These are phyloP conservation scores for Tetheella fluctuosa DNA, from an alignment of 2,888 invertebrate species.

Conservation along the genomic window DNA sequence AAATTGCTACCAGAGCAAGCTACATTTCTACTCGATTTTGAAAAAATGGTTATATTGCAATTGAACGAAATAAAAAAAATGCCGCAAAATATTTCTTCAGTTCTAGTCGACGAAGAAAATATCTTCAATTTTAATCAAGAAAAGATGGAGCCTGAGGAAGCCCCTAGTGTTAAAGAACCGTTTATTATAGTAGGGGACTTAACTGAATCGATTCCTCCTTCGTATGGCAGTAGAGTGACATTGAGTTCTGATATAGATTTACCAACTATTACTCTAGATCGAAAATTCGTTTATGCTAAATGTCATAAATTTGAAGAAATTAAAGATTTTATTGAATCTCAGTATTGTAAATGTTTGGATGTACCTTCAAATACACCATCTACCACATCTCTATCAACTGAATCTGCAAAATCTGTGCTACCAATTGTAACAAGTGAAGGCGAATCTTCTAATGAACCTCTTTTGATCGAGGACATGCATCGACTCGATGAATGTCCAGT, in stretches of 20 bases:
- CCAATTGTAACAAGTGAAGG: slow-evolving; percentile 26
- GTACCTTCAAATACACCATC: slow-evolving; percentile 18
- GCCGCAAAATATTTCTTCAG: slow-evolving; percentile 44
- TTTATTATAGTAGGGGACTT: slow-evolving; percentile 65
- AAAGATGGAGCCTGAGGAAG: slow-evolving; percentile 26
- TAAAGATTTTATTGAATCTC: slow-evolving; percentile 58
- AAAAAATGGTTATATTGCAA: slow-evolving; percentile 74
- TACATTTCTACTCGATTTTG: slow-evolving; percentile 70
- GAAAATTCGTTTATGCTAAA: slow-evolving; percentile 71
- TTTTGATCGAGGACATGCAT: slow-evolving; percentile 55
- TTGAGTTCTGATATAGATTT: slow-evolving; percentile 64
- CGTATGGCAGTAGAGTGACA: slow-evolving; percentile 68
- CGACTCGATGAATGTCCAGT: slow-evolving; percentile 55
- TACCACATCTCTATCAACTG: slow-evolving; percentile 17
- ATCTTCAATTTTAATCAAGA: slow-evolving; percentile 60
- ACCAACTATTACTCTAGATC: slow-evolving; percentile 59
- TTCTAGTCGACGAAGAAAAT: slow-evolving; percentile 60
- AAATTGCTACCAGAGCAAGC: slow-evolving; percentile 75
- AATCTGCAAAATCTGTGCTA: slow-evolving; percentile 19
- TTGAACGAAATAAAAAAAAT: slow-evolving; percentile 69
- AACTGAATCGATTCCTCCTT: slow-evolving; percentile 49
- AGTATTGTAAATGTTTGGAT: slow-evolving; percentile 60
- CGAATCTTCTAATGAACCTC: slow-evolving; percentile 57
- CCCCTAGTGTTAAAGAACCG: slow-evolving; percentile 58
- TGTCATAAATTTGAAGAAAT: slow-evolving; percentile 69